Base-by-base conservation (phyloP, 1,140 invertebrate species). In the Meloidogyne chitwoodi region DNA sequence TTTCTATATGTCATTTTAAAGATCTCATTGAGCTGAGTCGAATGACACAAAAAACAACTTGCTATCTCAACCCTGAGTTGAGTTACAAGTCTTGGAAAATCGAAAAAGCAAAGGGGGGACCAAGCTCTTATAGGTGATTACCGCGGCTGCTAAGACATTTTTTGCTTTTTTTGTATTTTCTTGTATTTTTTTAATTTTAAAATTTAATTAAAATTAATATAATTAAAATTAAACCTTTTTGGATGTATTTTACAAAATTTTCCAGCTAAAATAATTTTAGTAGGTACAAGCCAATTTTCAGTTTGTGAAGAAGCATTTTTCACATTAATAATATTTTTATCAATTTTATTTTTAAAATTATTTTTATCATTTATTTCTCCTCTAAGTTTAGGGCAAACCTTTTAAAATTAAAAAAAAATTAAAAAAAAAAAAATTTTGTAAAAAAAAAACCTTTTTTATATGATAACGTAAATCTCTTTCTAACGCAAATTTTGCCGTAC, bases 381-480 rank as follows among this genome's bases (percentile, higher is more conserved):
- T 56, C n/a, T 41, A 0, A 14, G 48, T 56, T 56, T 56, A 56
- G 48, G 48, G 6, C 48, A 56, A n/a, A 56, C n/a, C 48, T 56
- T n/a, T 38, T 38, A 8, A n/a, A 48, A 48, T 11, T n/a, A 56
- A n/a, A 22, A n/a, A n/a, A 56, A n/a, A 56, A n/a, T 56, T 56
- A 8, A n/a, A 44, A 16, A 16, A 16, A 44, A 16, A 16, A 16
- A 16, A 16, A 41, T 12, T 41, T 41, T 38, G 0, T 11, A 2
- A 6, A 41, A 41, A 4, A 22, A 26, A n/a, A 29, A 73, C 70
- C 62, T 81, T 81, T 27, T 83, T 81, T 29, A 41, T 31, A 69
- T 81, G 80, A 48, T 83, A 81, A 24, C 63, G 63, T 12, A 81
- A 80, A 80, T 81, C 80, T 10, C 80, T 56, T 29, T 62, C 64